phyloP scores from a whole-genome alignment of 2,888 invertebrate species.

The Netelia melanura region DNA sequence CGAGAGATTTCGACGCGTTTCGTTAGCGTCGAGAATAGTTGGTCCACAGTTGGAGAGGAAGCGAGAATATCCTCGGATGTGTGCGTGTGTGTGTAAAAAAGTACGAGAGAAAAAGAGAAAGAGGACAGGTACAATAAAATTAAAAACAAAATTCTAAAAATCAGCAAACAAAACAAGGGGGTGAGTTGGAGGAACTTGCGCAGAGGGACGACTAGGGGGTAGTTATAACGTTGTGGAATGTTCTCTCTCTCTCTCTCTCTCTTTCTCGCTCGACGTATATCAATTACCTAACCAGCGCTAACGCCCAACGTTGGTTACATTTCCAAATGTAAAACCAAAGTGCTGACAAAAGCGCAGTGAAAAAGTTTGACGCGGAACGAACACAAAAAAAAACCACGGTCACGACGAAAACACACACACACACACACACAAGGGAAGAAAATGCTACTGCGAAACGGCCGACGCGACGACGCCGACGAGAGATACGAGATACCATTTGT shows the following conservation, averaged over 20 bases:
- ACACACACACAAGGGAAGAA: slow-evolving; percentile 25
- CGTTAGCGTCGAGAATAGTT: slow-evolving; percentile 81
- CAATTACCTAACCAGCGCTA: slow-evolving; percentile 77
- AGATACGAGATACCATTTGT: slow-evolving; percentile 76
- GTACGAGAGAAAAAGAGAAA: slow-evolving; percentile 52
- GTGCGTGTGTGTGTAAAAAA: background rate
- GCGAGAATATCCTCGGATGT: slow-evolving; percentile 29
- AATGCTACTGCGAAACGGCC: slow-evolving; percentile 45
- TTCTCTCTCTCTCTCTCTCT: slow-evolving; percentile 58
- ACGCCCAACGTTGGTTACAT: slow-evolving; percentile 41
- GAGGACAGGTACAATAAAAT: slow-evolving; percentile 9
- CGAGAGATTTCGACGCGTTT: slow-evolving; percentile 78
- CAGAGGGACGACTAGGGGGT: slow-evolving; percentile 18
- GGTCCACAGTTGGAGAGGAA: slow-evolving; percentile 71
- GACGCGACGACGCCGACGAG: slow-evolving; percentile 69
- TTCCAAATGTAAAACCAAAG: slow-evolving; percentile 23
- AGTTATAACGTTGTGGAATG: slow-evolving; percentile 59
- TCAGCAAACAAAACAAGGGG: slow-evolving; percentile 9
- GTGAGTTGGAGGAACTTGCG: background rate
- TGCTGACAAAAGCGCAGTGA: slow-evolving; percentile 45
- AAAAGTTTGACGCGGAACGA: slow-evolving; percentile 61
- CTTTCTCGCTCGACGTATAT: slow-evolving; percentile 73
- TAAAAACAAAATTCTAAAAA: too few relatives aligned
- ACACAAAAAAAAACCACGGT: slow-evolving; percentile 34
- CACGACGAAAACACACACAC: slow-evolving; percentile 29